Percentiles rank a stretch among this genome's conserved stretches.
These are phyloP conservation scores for Cephus nigrinus DNA, from an alignment of 2,888 invertebrate genomes.

Conservation along the genomic window DNA sequence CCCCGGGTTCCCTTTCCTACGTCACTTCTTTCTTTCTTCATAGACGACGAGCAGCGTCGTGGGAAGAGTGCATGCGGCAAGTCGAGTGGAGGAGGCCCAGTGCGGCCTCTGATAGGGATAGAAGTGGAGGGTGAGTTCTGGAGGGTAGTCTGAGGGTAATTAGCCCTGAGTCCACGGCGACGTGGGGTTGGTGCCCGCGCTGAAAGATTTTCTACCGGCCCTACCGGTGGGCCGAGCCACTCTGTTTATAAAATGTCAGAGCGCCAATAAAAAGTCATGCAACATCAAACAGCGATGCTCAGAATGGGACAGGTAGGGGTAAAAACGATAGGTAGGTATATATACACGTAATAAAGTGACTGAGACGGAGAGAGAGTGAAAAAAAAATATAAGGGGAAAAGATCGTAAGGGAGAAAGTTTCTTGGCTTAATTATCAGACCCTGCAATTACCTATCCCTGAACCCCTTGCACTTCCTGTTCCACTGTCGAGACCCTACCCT, in stretches of 20 bases:
- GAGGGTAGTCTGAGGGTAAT: constrained; percentile 47
- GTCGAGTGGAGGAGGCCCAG: constrained; percentile 4
- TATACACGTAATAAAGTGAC: not conserved
- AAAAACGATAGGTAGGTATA: not conserved
- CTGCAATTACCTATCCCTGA: constrained; percentile 43
- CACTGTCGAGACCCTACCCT: not conserved
- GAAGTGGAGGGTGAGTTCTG: constrained; percentile 19
- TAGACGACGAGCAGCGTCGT: constrained; percentile 21
- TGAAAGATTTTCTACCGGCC: constrained; percentile 43
- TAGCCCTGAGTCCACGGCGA: constrained; percentile 40
- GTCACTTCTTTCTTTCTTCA: constrained; percentile 27
- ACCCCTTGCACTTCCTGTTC: not conserved
- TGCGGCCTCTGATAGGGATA: constrained; percentile 10
- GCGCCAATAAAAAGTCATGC: constrained; percentile 70
- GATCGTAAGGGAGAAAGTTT: constrained; percentile 32
- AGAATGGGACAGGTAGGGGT: not conserved
- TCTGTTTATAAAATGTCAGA: constrained; percentile 69
- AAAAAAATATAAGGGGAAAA: constrained; percentile 12
- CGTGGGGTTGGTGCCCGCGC: constrained; percentile 14
- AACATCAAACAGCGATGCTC: constrained; percentile 60
- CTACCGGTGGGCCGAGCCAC: constrained; percentile 31
- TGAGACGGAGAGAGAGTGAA: constrained; percentile 27
- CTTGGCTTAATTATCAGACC: constrained; percentile 52
- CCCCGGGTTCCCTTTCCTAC: constrained; percentile 32
- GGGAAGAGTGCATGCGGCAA: constrained; percentile 17